Evolutionary conservation across 2,113 vertebrate species (phyloP).

Genomic region (Columba livia): DNA sequence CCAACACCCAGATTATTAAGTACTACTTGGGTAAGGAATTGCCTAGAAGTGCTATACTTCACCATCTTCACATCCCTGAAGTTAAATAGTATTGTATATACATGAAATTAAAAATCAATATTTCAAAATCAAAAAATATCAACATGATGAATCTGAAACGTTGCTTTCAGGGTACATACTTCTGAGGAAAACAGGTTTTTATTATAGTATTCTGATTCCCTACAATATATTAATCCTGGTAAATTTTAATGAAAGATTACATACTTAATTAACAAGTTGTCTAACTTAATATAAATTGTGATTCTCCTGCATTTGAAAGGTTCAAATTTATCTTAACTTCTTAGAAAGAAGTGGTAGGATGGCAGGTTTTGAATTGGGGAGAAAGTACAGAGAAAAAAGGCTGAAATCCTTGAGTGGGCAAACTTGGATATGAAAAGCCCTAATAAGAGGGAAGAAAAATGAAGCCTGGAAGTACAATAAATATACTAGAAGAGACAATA

Average conservation of each 20-base stretch:
- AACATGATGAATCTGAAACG: not conserved
- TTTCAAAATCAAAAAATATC: not conserved
- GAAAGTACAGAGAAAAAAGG: not conserved
- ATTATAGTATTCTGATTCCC: not conserved
- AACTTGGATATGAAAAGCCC: fast-evolving
- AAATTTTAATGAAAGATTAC: not conserved
- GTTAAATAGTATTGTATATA: not conserved
- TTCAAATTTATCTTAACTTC: not conserved
- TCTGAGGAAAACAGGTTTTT: not conserved
- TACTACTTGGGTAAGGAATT: not conserved
- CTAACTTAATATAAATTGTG: not conserved
- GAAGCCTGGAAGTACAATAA: not conserved
- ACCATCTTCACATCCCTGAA: not conserved
- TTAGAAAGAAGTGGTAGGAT: not conserved
- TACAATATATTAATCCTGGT: not conserved
- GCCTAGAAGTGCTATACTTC: not conserved
- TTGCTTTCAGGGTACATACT: not conserved
- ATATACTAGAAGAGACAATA: not conserved
- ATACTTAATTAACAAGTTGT: not conserved
- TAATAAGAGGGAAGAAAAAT: not conserved
- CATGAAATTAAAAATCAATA: not conserved
- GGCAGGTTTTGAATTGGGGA: not conserved
- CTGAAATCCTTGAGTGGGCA: not conserved
- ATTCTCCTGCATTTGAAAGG: not conserved
- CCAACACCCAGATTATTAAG: not conserved